Conservation (phyloP, 2,888 invertebrate species). For the Timandra comae region DNA sequence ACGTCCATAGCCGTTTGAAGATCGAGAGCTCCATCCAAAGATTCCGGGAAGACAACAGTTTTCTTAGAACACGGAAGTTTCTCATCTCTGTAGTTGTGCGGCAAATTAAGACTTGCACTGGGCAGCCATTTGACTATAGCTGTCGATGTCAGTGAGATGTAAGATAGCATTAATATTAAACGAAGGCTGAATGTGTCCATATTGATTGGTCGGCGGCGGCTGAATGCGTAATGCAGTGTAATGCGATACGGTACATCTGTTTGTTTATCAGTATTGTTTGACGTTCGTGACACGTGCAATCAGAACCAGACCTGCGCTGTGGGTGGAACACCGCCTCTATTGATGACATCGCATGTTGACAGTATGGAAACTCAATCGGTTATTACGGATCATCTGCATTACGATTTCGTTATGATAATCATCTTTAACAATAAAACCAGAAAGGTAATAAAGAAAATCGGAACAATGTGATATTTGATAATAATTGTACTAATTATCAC, state of each 20-base stretch:
- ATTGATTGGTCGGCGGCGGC: conserved; percentile 15
- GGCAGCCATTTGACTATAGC: conserved; percentile 55
- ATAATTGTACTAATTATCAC: too few species aligned
- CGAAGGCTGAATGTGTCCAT: conserved; percentile 17
- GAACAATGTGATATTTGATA: too few species aligned
- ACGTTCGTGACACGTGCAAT: conserved; percentile 40
- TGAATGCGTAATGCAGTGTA: conserved; percentile 35
- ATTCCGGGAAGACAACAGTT: conserved; percentile 54
- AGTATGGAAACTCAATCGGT: too few species aligned
- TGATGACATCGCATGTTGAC: too few species aligned
- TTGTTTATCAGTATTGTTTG: conserved; percentile 38
- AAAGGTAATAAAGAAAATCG: too few species aligned
- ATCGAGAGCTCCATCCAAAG: conserved; percentile 36
- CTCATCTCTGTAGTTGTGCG: conserved; percentile 48
- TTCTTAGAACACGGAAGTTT: conserved; percentile 59
- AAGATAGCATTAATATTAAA: conserved; percentile 21
- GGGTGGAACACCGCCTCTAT: conserved; percentile 13
- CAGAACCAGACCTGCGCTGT: conserved; percentile 23
- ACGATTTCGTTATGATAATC: too few species aligned
- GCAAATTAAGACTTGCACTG: conserved; percentile 50
- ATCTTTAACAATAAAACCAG: too few species aligned
- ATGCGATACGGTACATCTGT: conserved; percentile 54
- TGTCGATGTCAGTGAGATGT: conserved; percentile 31
- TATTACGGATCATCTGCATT: too few species aligned
- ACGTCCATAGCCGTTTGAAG: conserved; percentile 39